These are phyloP conservation scores for Strongylocentrotus purpuratus DNA, from an alignment of 35 echinoderm and acorn worm species.

Conservation along the genomic window DNA sequence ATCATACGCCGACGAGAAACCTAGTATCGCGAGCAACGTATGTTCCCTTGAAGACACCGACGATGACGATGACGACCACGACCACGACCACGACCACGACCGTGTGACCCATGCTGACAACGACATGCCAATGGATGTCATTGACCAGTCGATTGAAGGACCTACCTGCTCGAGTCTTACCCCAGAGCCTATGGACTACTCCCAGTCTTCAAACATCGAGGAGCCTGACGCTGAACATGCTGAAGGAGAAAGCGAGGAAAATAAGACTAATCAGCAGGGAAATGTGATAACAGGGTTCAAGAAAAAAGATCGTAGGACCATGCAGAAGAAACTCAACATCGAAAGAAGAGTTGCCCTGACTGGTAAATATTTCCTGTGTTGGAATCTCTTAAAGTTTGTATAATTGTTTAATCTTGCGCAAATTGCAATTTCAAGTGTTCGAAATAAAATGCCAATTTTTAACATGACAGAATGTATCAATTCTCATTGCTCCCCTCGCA, in stretches of 20 bases:
- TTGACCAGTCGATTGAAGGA: too few relatives aligned
- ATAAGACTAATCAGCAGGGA: background rate
- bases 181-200: too few relatives aligned
- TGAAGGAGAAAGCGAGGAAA: background rate
- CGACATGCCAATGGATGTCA: too few relatives aligned
- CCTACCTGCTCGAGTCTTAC: too few relatives aligned
- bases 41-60: background rate
- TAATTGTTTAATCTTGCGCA: too few relatives aligned
- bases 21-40: background rate
- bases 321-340: background rate
- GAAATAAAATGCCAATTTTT: too few relatives aligned
- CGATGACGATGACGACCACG: too few relatives aligned
- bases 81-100: background rate
- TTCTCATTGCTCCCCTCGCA: too few relatives aligned
- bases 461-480: too few relatives aligned
- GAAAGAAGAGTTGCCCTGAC: conserved; percentile 29
- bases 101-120: too few relatives aligned
- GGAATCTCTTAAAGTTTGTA: too few relatives aligned
- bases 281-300: background rate
- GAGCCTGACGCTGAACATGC: background rate
- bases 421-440: too few relatives aligned
- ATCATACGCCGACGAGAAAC: background rate
- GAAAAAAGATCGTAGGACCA: background rate
- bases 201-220: background rate
- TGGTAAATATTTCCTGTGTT: background rate